Evolutionary conservation across 2,888 invertebrate species (phyloP).

Genomic region (Tiliacea aurago): DNA sequence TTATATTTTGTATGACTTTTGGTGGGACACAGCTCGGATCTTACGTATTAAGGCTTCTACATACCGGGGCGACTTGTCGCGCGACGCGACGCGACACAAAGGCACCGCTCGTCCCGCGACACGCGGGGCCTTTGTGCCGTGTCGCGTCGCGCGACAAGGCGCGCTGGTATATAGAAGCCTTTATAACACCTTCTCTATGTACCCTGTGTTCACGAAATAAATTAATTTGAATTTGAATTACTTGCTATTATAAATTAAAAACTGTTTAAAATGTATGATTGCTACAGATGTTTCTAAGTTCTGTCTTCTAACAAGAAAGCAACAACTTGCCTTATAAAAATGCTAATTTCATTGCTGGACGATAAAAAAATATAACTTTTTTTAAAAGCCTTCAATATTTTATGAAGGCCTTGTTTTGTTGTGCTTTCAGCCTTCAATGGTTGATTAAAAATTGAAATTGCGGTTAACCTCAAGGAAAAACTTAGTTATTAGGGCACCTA

Average conservation of each 20-base stretch:
- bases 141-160: too few species aligned
- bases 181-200: too few species aligned
- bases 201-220: too few species aligned
- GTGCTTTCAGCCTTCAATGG: conserved; percentile 23
- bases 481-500: conserved; percentile 1
- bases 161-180: too few species aligned
- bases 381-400: conserved; percentile 28
- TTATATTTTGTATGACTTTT: too few species aligned
- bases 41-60: too few species aligned
- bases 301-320: conserved; percentile 19
- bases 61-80: too few species aligned
- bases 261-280: background rate
- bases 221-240: too few species aligned
- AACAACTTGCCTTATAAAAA: conserved; percentile 46
- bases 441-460: conserved; percentile 56
- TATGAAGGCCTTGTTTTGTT: conserved; percentile 36
- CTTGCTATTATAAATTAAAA: conserved; percentile 6
- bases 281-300: conserved; percentile 23
- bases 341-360: conserved; percentile 44
- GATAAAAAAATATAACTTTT: conserved; percentile 29
- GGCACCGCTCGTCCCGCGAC: too few species aligned
- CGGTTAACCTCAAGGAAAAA: conserved; percentile 41
- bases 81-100: too few species aligned
- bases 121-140: too few species aligned
- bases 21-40: too few species aligned